Conservation (phyloP, 1,140 invertebrate genomes). For the Platyscapa corneri region DNA sequence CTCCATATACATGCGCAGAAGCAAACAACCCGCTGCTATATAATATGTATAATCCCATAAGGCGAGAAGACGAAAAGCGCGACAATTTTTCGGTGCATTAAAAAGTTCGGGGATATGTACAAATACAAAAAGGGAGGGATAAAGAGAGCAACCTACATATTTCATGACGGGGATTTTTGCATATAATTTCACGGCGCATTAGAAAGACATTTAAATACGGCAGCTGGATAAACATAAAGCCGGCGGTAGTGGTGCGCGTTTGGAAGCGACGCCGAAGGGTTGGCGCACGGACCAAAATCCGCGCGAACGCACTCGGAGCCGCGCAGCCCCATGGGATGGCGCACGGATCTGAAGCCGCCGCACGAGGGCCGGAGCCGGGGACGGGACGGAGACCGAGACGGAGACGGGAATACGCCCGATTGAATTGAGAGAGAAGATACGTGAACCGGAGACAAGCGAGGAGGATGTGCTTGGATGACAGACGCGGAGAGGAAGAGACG, state of each 20-base stretch:
- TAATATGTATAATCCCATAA: constrained; percentile 66
- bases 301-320: background rate
- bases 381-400: background rate
- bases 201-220: constrained; percentile 73
- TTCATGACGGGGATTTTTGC: constrained; percentile 73
- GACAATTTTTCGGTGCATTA: constrained; percentile 74
- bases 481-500: background rate
- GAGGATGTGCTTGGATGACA: constrained; percentile 32
- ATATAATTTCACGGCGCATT: constrained; percentile 75
- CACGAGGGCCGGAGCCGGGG: background rate
- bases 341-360: too few species aligned
- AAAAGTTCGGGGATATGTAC: background rate
- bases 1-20: background rate
- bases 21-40: constrained; percentile 19
- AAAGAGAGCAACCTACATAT: constrained; percentile 66
- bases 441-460: background rate
- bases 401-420: background rate
- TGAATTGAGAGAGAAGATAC: constrained; percentile 15
- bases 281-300: constrained; percentile 9
- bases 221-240: constrained; percentile 73
- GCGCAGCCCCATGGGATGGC: constrained; percentile 31
- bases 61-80: constrained; percentile 64
- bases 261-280: background rate
- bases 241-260: constrained; percentile 36
- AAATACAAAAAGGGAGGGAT: background rate